Base-by-base conservation (phyloP, 2,888 invertebrate species). In the Cheilosia variabilis region DNA sequence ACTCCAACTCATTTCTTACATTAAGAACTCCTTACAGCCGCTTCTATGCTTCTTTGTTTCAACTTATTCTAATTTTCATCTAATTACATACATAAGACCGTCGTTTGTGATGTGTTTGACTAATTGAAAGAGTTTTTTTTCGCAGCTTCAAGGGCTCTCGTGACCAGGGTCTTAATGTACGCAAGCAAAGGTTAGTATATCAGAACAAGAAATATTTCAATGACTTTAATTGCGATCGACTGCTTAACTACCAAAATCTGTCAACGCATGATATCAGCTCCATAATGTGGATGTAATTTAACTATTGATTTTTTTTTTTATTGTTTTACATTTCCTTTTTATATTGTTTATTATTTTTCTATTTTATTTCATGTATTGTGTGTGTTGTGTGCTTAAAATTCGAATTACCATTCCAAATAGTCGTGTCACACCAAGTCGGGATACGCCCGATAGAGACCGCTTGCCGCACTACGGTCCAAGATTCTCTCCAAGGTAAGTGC, bases 401-500 rank as follows among this genome's bases (percentile, higher is more conserved):
- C 75, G 69, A 79, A 65, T 71, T 79, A 55, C 82, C 31, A 78
- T 72, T 82, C 34, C 43, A 68, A 77, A 93, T 95, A 97, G 97
- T 95, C 97, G 97, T 93, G 94, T 95, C 93, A 97, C 97, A 93
- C 97, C 97, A 89, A 96, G 96, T 90, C 91, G 92, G 88, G 97
- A 97, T 93, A 96, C 96, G 89, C 96, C 97, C 87, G 97, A 97
- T 92, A 94, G 95, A 90, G 95, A 95, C 92, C 92, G 93, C 89
- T 95, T 97, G 93, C 97, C 97, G 89, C 97, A 97, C 94, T 96
- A 96, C 93, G 97, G 97, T 90, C 97, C 97, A 89, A 94, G 97
- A 92, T 97, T 97, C 94, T 96, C 96, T 93, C 95, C 96, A 88
- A 92, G 92, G 92, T 92, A 92, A 91, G 90, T 47, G 71, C 84